These are phyloP conservation scores for Heliangelus exortis DNA, from an alignment of 2,797 vertebrate species.

Conservation along the genomic window DNA sequence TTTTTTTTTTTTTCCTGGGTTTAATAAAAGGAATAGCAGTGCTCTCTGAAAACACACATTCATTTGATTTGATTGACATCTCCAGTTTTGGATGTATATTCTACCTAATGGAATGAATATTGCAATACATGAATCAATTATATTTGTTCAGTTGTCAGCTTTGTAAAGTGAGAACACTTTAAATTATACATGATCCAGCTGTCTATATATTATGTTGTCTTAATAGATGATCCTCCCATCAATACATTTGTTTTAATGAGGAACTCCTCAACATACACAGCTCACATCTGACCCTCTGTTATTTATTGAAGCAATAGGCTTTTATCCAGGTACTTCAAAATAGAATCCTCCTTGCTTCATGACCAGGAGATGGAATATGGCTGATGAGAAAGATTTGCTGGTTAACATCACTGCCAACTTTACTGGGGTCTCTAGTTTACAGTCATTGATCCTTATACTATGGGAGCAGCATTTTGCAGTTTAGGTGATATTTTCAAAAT, in stretches of 20 bases:
- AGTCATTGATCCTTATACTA: not conserved
- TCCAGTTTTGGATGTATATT: slow-evolving; percentile 67
- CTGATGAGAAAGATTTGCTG: not conserved
- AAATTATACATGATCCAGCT: slow-evolving; percentile 51
- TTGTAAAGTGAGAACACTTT: slow-evolving; percentile 60
- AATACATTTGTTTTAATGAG: slow-evolving; percentile 44
- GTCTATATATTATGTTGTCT: not conserved
- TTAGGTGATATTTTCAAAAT: not conserved
- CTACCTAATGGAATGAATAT: slow-evolving; percentile 71
- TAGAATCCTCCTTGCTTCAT: not conserved
- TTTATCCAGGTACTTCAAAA: not conserved
- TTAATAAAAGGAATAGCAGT: slow-evolving; percentile 64
- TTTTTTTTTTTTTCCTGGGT: slow-evolving; percentile 33
- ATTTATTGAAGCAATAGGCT: slow-evolving; percentile 8
- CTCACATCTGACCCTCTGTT: slow-evolving; percentile 1
- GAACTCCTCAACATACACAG: not conserved
- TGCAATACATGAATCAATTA: slow-evolving; percentile 66
- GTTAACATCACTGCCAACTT: not conserved
- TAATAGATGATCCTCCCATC: slow-evolving; percentile 27
- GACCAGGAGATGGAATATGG: not conserved
- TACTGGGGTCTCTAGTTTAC: not conserved
- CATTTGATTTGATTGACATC: slow-evolving; percentile 74
- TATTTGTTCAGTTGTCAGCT: slow-evolving; percentile 67
- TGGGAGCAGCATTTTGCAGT: not conserved
- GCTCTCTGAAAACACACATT: slow-evolving; percentile 55